Evolutionary conservation across 2,888 invertebrate genomes (phyloP).

Genomic region (Lordiphosa fenestrarum): DNA sequence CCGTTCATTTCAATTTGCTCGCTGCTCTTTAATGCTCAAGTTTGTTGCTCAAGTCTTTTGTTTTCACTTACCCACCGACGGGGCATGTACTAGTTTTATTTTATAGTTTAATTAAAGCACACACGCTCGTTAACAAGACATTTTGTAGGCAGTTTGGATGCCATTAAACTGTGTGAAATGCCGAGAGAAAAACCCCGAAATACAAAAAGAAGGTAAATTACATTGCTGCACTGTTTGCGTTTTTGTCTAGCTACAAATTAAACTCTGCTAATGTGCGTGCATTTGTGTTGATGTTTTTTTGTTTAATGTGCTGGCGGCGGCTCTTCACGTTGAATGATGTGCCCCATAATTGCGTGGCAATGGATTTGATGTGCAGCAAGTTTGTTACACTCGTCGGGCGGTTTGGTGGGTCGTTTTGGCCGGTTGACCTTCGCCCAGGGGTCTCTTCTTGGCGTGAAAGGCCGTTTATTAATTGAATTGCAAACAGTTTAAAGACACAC

Average conservation of each 20-base stretch:
- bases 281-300: constrained; percentile 31
- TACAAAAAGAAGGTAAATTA: constrained; percentile 51
- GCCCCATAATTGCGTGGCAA: constrained; percentile 62
- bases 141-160: constrained; percentile 13
- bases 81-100: constrained; percentile 26
- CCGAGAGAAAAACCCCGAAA: constrained; percentile 28
- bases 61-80: constrained; percentile 49
- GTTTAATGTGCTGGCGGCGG: constrained; percentile 42
- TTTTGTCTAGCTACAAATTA: constrained; percentile 38
- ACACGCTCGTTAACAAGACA: constrained; percentile 54
- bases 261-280: constrained; percentile 65
- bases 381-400: constrained; percentile 39
- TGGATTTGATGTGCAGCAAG: constrained; percentile 59
- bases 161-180: constrained; percentile 41
- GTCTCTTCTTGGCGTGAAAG: constrained; percentile 13
- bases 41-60: constrained; percentile 60
- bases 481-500: constrained; percentile 28
- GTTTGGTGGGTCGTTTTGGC: no score
- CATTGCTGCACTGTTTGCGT: constrained; percentile 52
- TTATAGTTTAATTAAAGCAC: constrained; percentile 57
- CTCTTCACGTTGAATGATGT: constrained; percentile 59
- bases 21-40: constrained; percentile 22
- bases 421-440: constrained; percentile 23
- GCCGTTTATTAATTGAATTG: constrained; percentile 40
- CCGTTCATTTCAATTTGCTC: constrained; percentile 18